Percentiles rank a stretch among this genome's conserved stretches.
phyloP scores from a whole-genome alignment of 1,140 invertebrate genomes.

The Palaemon carinicauda region DNA sequence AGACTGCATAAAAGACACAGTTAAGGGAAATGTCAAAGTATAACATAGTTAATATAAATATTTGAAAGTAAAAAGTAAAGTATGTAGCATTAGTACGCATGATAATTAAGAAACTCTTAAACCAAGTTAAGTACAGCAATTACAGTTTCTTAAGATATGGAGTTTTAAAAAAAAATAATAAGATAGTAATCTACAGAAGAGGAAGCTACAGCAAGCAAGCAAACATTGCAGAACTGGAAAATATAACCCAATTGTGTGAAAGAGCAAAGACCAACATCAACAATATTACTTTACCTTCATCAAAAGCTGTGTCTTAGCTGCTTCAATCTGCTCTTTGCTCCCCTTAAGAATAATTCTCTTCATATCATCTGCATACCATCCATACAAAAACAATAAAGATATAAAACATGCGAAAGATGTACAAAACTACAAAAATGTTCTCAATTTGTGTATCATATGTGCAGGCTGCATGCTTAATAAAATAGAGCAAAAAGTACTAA shows the following conservation, averaged over 20 bases:
- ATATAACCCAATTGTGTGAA: background rate
- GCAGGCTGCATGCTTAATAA: no score
- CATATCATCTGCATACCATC: slow-evolving; percentile 56
- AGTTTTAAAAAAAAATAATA: no score
- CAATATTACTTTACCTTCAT: slow-evolving; percentile 65
- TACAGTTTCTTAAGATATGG: no score
- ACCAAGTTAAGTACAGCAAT: no score
- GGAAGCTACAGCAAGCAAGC: no score
- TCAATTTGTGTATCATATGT: background rate
- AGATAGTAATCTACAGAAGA: no score
- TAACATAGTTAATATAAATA: no score
- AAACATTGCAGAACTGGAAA: background rate
- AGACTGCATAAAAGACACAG: no score
- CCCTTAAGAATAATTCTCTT: slow-evolving; percentile 70
- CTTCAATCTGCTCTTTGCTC: slow-evolving; percentile 70
- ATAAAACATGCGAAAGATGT: slow-evolving; percentile 18
- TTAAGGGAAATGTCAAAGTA: no score
- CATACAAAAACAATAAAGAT: slow-evolving; percentile 14
- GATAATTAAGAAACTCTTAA: no score
- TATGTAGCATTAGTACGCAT: no score
- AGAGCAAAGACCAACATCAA: background rate
- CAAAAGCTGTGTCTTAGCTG: slow-evolving; percentile 71
- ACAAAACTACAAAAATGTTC: background rate
- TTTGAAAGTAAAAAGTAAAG: no score
- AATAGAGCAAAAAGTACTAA: background rate